phyloP scores from a whole-genome alignment of 2,113 vertebrate species.

The Rhagologus leucostigma region DNA sequence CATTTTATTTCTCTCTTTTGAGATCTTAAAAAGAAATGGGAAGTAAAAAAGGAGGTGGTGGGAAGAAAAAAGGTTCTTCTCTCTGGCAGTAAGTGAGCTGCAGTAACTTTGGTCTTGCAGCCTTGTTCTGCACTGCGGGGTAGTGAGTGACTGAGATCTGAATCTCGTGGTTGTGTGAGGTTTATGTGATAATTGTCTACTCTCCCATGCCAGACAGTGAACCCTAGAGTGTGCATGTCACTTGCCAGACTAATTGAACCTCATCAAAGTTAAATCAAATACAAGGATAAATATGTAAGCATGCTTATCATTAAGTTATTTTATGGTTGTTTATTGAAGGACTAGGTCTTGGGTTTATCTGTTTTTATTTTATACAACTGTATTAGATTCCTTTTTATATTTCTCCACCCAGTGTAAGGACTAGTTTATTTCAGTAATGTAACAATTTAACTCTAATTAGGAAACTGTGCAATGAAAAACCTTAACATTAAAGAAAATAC shows the following conservation, averaged over 20 bases:
- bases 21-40: neutral
- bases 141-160: neutral
- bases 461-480: neutral
- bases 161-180: rapidly evolving
- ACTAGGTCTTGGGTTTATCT: neutral
- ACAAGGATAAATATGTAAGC: neutral
- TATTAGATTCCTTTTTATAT: neutral
- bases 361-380: neutral
- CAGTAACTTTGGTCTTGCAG: neutral
- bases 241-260: neutral
- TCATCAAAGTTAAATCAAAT: neutral
- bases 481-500: neutral
- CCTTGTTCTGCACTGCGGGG: neutral
- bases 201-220: neutral
- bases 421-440: neutral
- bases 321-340: neutral
- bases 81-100: neutral
- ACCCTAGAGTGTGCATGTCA: neutral
- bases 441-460: neutral
- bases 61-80: neutral
- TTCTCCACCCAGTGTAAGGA: neutral
- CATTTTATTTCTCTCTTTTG: neutral
- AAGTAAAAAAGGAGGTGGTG: neutral
- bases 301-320: neutral
- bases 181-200: neutral